Evolutionary conservation across 37 sponge, comb jelly and placozoan genomes (phyloP), one percentile per base, ranked within the genome.

Genomic region (Beroe ovata): DNA sequence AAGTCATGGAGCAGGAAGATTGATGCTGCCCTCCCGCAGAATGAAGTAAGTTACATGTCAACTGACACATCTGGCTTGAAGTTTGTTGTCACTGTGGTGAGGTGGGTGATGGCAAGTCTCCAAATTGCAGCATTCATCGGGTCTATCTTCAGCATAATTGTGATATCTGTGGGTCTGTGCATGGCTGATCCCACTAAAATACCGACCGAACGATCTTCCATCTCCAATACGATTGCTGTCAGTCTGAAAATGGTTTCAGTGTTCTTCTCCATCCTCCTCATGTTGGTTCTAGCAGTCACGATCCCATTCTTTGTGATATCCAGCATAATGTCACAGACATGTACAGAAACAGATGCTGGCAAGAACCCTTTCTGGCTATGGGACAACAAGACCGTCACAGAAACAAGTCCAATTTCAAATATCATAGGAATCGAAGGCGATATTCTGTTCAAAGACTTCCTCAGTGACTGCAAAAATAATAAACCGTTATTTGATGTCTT

Each of bases 291-390:
- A 6, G 63, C 63, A 25, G 26, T 61, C n/a, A 61, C 63, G 4
- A 61, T 61, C 6, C 63, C 63, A 6, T 26, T 26, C 63, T 61
- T 61, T 16, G 28, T 25, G 3, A 16, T 61, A 26, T 61, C 63
- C 22, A 61, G 63, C 28, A 25, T 61, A 25, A 4, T 61, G 8
- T 22, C 63, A 6, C 26, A 61, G 21, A 26, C 63, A 20, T 61
- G 63, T 16, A 61, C 63, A 4, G 63, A 61, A 20, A 25, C 26
- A 26, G 28, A 16, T 61, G 8, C 22, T 20, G 63, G 63, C 28
- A 61, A 26, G n/a, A 61, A 61, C 63, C 63, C 63, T 25, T 61
- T 61, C 63, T 61, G 63, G 63, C 21, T 61, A 61, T 61, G 63
- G 63, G 63, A 61, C 63, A 61, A 61, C 28, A 25, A 25, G 26